Percentiles rank a stretch among this genome's conserved stretches.
These are phyloP conservation scores for Mirounga angustirostris DNA, from an alignment of 2,113 vertebrate genomes.

Conservation along the genomic window DNA sequence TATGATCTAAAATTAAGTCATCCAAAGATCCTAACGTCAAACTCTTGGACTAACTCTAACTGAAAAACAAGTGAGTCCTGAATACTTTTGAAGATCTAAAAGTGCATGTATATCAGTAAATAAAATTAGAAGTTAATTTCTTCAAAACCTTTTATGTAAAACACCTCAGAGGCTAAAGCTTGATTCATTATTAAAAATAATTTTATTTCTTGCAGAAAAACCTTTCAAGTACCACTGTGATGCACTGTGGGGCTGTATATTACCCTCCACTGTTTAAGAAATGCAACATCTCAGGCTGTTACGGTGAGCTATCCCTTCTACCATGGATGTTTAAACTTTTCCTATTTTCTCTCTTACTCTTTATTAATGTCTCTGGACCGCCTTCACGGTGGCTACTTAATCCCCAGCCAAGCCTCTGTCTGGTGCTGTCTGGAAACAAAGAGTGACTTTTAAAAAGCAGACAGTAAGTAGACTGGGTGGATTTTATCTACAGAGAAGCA, in stretches of 20 bases:
- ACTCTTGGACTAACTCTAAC: not conserved
- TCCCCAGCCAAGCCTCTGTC: not conserved
- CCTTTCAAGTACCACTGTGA: not conserved
- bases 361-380: not conserved
- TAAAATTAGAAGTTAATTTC: not conserved
- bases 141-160: not conserved
- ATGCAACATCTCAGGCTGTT: not conserved
- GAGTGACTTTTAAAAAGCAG: slow-evolving; percentile 59
- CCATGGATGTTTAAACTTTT: not conserved
- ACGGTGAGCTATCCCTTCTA: not conserved
- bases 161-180: not conserved
- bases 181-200: slow-evolving; percentile 36
- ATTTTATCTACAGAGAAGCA: slow-evolving; percentile 48
- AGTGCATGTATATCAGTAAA: not conserved
- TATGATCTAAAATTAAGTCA: not conserved
- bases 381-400: not conserved
- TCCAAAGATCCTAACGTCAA: not conserved
- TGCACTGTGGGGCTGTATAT: not conserved
- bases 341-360: not conserved
- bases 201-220: not conserved
- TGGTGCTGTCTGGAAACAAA: slow-evolving; percentile 52
- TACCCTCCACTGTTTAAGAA: not conserved
- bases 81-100: not conserved
- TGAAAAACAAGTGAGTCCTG: not conserved
- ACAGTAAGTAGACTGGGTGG: not conserved